phyloP scores from a whole-genome alignment of 2,797 vertebrate species.

The Poeciliopsis gracilis region DNA sequence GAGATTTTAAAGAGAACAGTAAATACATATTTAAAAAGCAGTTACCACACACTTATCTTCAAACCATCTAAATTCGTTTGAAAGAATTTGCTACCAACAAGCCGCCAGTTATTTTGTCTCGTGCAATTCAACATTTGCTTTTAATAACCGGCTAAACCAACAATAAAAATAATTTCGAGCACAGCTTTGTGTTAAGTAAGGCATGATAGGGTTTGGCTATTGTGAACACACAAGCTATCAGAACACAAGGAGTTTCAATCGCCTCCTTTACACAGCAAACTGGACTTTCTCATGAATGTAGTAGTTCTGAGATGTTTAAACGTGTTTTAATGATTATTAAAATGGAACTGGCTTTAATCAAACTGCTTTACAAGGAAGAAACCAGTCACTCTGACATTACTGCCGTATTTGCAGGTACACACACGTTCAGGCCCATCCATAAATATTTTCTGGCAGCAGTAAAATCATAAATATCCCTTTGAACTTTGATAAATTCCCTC shows the following conservation, averaged over 20 bases:
- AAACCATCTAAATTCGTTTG: neutral
- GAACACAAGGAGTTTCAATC: neutral
- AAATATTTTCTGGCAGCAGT: slow-evolving; percentile 45
- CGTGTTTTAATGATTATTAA: slow-evolving; percentile 3
- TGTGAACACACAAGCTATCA: neutral
- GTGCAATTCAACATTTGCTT: neutral
- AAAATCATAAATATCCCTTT: slow-evolving; percentile 65
- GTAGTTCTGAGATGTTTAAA: slow-evolving; percentile 10
- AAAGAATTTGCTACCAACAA: neutral
- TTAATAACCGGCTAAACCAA: neutral
- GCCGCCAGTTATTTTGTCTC: neutral
- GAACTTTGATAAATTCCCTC: slow-evolving; percentile 61
- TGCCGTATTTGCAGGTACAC: neutral
- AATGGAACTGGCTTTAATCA: slow-evolving; percentile 30
- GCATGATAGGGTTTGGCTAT: neutral
- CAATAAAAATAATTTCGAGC: neutral
- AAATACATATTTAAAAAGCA: neutral
- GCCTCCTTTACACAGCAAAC: neutral
- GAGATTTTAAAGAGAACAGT: neutral
- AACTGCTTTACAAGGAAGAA: slow-evolving; percentile 17
- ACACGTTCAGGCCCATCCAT: neutral
- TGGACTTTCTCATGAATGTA: neutral
- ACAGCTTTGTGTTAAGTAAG: neutral
- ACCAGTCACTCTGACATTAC: slow-evolving; percentile 4
- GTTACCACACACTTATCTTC: neutral